Evolutionary conservation across 2,113 vertebrate genomes (phyloP).

Genomic region (Psittacus erithacus): DNA sequence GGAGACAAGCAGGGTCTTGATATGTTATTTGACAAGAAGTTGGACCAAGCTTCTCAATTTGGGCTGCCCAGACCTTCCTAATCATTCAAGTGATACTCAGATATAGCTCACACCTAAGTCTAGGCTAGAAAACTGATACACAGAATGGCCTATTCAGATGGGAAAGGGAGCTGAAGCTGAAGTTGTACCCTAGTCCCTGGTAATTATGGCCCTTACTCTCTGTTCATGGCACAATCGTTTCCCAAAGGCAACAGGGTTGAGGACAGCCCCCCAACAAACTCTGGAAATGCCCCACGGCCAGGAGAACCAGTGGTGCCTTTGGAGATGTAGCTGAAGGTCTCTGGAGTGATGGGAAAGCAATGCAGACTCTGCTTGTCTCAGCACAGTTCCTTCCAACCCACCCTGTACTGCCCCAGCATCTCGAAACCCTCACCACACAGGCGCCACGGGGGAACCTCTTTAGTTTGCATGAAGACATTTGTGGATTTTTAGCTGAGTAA

Average conservation of each 20-base stretch:
- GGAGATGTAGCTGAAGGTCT: background rate
- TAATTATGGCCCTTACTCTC: background rate
- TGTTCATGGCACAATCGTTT: background rate
- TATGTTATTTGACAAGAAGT: background rate
- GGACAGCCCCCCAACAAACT: background rate
- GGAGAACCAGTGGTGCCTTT: background rate
- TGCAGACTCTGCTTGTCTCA: background rate
- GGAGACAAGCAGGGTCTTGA: background rate
- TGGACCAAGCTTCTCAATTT: background rate
- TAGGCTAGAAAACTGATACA: background rate
- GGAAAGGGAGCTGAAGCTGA: background rate
- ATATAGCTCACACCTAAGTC: background rate
- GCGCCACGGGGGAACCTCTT: background rate
- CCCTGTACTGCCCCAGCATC: background rate
- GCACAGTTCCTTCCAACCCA: background rate
- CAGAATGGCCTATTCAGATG: background rate
- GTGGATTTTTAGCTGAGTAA: background rate
- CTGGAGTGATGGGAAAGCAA: background rate
- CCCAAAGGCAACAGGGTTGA: background rate
- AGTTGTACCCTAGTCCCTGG: background rate
- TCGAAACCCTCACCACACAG: background rate
- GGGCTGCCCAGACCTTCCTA: background rate
- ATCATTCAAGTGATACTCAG: background rate
- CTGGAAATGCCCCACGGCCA: background rate
- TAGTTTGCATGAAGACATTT: background rate